phyloP scores from a whole-genome alignment of 1,140 invertebrate genomes.

The Polypedilum vanderplanki region DNA sequence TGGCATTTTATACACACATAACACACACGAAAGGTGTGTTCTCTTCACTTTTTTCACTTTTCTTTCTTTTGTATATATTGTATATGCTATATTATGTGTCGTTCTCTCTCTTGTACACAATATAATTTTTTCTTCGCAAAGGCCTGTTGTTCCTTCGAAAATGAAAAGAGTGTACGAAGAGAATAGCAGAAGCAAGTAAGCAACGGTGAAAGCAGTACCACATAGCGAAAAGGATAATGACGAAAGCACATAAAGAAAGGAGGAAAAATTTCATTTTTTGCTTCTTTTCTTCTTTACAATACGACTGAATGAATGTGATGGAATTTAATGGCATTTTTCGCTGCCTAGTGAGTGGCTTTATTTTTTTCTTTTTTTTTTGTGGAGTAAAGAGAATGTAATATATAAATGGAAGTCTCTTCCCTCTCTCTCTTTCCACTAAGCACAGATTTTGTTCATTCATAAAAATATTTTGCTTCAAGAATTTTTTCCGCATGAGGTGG shows the following conservation, averaged over 20 bases:
- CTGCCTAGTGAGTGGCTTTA: conserved; percentile 10
- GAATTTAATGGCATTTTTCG: conserved; percentile 15
- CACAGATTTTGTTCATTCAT: conserved; percentile 5
- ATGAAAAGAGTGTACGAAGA: background rate
- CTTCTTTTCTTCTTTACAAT: background rate
- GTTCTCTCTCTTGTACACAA: background rate
- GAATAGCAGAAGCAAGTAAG: no score
- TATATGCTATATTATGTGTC: background rate
- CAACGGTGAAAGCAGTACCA: no score
- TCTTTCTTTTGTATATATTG: background rate
- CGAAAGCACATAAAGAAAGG: background rate
- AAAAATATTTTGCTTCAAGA: conserved; percentile 3
- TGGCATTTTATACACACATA: background rate
- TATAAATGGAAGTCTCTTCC: no score
- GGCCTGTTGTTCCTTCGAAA: background rate
- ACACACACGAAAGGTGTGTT: conserved; percentile 1
- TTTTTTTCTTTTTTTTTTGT: background rate
- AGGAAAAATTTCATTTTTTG: background rate
- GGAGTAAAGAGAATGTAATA: background rate
- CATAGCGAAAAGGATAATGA: conserved; percentile 18
- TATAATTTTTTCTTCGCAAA: background rate
- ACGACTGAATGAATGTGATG: background rate
- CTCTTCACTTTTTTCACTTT: background rate
- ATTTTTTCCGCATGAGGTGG: background rate
- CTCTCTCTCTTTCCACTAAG: background rate